Conservation (phyloP, 2,113 vertebrate genomes). For the Etheostoma cragini region DNA sequence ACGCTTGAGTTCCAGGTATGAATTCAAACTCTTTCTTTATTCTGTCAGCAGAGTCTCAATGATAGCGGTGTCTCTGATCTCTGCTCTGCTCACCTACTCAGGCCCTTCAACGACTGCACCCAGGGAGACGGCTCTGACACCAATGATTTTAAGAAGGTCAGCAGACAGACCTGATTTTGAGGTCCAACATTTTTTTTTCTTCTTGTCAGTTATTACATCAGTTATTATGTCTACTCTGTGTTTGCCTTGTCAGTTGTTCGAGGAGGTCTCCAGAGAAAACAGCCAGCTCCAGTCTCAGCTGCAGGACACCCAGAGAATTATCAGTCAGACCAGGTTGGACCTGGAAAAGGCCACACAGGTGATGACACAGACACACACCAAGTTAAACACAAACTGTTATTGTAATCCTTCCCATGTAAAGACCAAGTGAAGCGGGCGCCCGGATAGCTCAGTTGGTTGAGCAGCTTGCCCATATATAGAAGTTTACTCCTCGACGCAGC, state of each 20-base stretch:
- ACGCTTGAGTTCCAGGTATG: conserved; percentile 79
- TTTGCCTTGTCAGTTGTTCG: conserved; percentile 81
- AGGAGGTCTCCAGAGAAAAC: conserved; percentile 86
- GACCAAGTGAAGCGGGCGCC: background rate
- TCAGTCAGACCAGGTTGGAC: conserved; percentile 84
- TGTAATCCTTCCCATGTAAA: background rate
- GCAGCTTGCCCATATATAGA: too few relatives aligned
- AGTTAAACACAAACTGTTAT: conserved; percentile 1
- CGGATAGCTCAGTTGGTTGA: too few relatives aligned
- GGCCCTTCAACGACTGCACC: conserved; percentile 75
- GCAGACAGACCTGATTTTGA: background rate
- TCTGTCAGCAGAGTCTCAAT: background rate
- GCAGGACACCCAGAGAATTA: conserved; percentile 85
- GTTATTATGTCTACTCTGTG: background rate
- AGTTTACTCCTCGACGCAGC: too few relatives aligned
- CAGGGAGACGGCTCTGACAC: conserved; percentile 67
- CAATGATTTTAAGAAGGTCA: conserved; percentile 87
- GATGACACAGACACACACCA: background rate
- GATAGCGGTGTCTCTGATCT: conserved; percentile 46
- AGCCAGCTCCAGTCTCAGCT: conserved; percentile 85
- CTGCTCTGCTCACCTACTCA: conserved; percentile 53
- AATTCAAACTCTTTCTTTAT: conserved; percentile 19
- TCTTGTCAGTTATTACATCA: background rate
- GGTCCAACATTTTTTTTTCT: background rate
- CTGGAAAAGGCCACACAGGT: conserved; percentile 88